Percentiles rank a stretch among this genome's conserved stretches.
Conservation (phyloP, 2,797 vertebrate genomes). For the Dallia pectoralis region DNA sequence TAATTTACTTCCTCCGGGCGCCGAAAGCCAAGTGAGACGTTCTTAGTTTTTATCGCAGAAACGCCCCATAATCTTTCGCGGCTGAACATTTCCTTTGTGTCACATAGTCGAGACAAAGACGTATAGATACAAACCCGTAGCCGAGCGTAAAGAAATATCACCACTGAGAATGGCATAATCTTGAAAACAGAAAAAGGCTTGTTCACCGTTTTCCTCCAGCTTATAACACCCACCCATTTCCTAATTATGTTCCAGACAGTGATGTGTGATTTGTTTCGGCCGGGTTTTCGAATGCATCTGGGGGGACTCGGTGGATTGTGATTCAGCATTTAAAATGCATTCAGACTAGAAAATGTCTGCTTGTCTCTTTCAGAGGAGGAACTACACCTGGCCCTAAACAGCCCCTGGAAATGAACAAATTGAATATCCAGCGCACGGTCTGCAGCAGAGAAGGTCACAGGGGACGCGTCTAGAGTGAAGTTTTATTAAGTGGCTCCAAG, state of each 20-base stretch:
- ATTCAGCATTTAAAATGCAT: constrained; percentile 33
- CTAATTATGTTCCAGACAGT: constrained; percentile 36
- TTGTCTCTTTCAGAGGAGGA: constrained; percentile 46
- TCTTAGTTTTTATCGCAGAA: not conserved
- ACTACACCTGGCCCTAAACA: constrained; percentile 22
- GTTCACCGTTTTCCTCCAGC: constrained; percentile 2
- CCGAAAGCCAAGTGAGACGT: not conserved
- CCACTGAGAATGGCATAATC: constrained; percentile 3
- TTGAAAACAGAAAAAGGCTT: constrained; percentile 21
- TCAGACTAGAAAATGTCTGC: constrained; percentile 32
- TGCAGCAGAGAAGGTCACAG: constrained; percentile 60
- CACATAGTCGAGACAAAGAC: not conserved
- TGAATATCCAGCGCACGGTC: constrained; percentile 41
- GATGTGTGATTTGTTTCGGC: constrained; percentile 30
- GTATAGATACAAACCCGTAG: constrained; percentile 32
- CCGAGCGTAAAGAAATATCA: constrained; percentile 15
- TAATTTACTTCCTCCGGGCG: constrained; percentile 39
- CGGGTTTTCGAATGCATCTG: constrained; percentile 9
- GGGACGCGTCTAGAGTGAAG: constrained; percentile 60
- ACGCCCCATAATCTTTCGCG: not conserved
- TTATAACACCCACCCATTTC: constrained; percentile 35
- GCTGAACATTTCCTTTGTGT: not conserved
- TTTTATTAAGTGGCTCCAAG: constrained; percentile 62
- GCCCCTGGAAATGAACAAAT: constrained; percentile 31
- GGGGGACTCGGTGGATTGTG: constrained; percentile 21